Evolutionary conservation across 2,888 invertebrate species (phyloP).

Genomic region (Ctena decussata): DNA sequence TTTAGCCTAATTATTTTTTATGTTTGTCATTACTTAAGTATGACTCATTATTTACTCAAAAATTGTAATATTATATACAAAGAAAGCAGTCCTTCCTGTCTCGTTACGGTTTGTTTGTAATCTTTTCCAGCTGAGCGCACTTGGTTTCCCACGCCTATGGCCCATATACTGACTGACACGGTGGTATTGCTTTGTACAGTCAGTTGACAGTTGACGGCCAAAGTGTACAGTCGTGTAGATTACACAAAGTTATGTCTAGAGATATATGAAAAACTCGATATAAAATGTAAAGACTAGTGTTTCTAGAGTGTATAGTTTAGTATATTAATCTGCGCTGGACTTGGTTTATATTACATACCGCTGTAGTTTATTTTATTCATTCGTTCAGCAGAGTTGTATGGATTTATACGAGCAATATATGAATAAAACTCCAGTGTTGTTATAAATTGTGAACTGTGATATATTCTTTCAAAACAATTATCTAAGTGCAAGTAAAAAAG

Average conservation of each 20-base stretch:
- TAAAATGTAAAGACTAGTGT: neutral
- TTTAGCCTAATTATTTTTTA: too few species aligned
- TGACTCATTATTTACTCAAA: conserved; percentile 16
- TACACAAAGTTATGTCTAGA: neutral
- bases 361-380: too few species aligned
- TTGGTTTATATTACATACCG: too few species aligned
- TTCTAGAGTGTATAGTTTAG: neutral
- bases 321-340: too few species aligned
- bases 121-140: neutral
- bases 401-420: too few species aligned
- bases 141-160: conserved; percentile 13
- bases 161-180: neutral
- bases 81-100: conserved; percentile 10
- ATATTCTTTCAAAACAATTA: too few species aligned
- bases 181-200: neutral
- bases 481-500: too few species aligned
- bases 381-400: too few species aligned
- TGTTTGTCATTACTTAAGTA: neutral
- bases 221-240: conserved; percentile 21
- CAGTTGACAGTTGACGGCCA: conserved; percentile 52
- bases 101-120: neutral
- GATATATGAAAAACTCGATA: neutral
- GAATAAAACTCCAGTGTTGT: too few species aligned
- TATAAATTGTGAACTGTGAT: too few species aligned
- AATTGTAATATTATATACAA: neutral